A percentile compares a stretch with the other conserved stretches of the same genome.
These are phyloP conservation scores for Lochmaea capreae DNA, from an alignment of 2,888 invertebrate species.

Conservation along the genomic window DNA sequence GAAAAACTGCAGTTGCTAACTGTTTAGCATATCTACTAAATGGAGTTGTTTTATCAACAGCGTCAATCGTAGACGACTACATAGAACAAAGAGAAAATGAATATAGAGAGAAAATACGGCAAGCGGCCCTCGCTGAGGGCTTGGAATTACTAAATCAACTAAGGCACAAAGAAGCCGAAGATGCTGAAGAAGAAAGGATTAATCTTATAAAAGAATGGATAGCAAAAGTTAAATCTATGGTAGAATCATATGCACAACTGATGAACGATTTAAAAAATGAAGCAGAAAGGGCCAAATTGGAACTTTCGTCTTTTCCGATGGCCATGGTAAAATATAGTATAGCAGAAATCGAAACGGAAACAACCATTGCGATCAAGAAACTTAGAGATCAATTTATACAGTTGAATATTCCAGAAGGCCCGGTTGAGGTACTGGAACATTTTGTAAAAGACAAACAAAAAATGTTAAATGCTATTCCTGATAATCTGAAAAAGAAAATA, in stretches of 20 bases:
- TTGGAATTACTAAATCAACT: slow-evolving; percentile 51
- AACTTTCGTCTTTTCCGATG: slow-evolving; percentile 57
- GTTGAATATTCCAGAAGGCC: slow-evolving; percentile 41
- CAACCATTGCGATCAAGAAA: slow-evolving; percentile 39
- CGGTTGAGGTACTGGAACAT: slow-evolving; percentile 34
- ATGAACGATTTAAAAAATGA: slow-evolving; percentile 42
- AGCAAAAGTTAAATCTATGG: slow-evolving; percentile 28
- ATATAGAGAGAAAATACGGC: slow-evolving; percentile 63
- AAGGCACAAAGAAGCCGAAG: slow-evolving; percentile 50
- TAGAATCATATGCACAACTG: slow-evolving; percentile 30
- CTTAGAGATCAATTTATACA: slow-evolving; percentile 42
- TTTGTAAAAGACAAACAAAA: slow-evolving; percentile 46
- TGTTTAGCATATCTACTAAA: slow-evolving; percentile 70
- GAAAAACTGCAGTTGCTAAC: slow-evolving; percentile 71
- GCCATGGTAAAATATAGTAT: slow-evolving; percentile 47
- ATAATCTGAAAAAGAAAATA: slow-evolving; percentile 48
- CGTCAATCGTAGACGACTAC: slow-evolving; percentile 49
- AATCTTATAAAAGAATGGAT: slow-evolving; percentile 65
- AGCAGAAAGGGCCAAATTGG: slow-evolving; percentile 44
- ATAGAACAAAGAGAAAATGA: slow-evolving; percentile 51
- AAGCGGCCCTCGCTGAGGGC: slow-evolving; percentile 54
- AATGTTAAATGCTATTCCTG: slow-evolving; percentile 49
- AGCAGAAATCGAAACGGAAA: slow-evolving; percentile 46
- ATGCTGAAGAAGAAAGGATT: slow-evolving; percentile 47
- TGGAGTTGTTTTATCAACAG: slow-evolving; percentile 65